phyloP scores from a whole-genome alignment of 2,113 vertebrate species.

The Labeo catla region DNA sequence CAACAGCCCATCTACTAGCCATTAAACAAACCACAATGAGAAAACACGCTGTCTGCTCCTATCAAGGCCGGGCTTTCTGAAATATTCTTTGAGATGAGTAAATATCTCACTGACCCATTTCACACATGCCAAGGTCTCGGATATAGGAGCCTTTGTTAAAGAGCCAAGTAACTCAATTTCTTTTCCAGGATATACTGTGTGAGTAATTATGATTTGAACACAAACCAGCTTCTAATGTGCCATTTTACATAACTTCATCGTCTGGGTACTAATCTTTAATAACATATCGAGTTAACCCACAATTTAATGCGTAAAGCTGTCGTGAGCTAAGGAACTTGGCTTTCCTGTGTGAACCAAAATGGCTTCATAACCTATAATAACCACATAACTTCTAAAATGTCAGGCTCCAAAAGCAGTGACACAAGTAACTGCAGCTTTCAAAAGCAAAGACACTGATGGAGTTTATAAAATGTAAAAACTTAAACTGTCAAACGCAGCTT shows the following conservation, averaged over 20 bases:
- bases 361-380: neutral
- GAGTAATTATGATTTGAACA: slow-evolving; percentile 17
- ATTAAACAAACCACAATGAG: slow-evolving; percentile 19
- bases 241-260: neutral
- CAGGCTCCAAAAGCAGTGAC: neutral
- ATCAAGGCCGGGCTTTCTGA: slow-evolving; percentile 12
- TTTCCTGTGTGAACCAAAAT: slow-evolving; percentile 17
- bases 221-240: slow-evolving; percentile 5
- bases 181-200: slow-evolving; percentile 36
- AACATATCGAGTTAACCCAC: neutral
- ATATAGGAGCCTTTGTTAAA: slow-evolving; percentile 41
- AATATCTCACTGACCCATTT: slow-evolving; percentile 41
- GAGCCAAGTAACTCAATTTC: slow-evolving; percentile 21
- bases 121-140: slow-evolving; percentile 3
- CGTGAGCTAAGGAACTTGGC: slow-evolving; percentile 5
- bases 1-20: slow-evolving; percentile 8
- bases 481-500: neutral
- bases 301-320: slow-evolving; percentile 1
- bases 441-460: neutral
- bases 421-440: slow-evolving; percentile 1
- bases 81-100: slow-evolving; percentile 1
- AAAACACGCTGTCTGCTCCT: slow-evolving; percentile 44
- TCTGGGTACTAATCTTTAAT: slow-evolving; percentile 30
- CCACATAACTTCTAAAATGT: neutral
- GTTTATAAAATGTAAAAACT: neutral